Evolutionary conservation across 1,140 invertebrate genomes (phyloP).

Genomic region (Drosophila tropicalis): DNA sequence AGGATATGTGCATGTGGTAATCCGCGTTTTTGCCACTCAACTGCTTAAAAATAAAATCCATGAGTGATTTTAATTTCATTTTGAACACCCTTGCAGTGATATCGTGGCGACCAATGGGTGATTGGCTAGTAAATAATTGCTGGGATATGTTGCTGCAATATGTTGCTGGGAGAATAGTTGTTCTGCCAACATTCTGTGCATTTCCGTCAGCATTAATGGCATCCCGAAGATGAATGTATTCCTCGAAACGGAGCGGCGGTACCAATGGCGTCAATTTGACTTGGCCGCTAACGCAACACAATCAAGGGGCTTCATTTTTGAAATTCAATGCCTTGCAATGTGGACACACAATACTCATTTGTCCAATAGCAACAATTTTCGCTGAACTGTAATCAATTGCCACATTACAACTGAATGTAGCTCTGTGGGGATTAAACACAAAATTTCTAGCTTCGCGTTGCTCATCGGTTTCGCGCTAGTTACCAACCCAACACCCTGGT

Average conservation of each 20-base stretch:
- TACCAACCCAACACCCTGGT: too few relatives aligned
- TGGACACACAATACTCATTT: background rate
- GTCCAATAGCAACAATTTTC: background rate
- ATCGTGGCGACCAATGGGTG: too few relatives aligned
- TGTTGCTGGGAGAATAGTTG: too few relatives aligned
- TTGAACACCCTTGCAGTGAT: background rate
- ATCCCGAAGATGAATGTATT: too few relatives aligned
- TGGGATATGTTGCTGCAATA: too few relatives aligned
- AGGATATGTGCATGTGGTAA: too few relatives aligned
- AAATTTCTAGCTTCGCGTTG: background rate
- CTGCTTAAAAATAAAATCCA: background rate
- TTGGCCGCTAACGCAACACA: background rate
- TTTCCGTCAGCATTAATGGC: too few relatives aligned
- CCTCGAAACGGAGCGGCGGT: too few relatives aligned
- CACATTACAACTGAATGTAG: background rate
- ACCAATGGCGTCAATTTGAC: background rate
- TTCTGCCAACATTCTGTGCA: too few relatives aligned
- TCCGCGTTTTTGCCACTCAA: too few relatives aligned
- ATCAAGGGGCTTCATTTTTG: background rate
- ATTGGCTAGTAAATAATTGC: background rate
- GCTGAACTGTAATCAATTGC: background rate
- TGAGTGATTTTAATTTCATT: slow-evolving; percentile 1
- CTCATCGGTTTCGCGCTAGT: too few relatives aligned
- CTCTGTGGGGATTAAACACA: background rate
- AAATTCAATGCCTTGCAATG: background rate